Evolutionary conservation across 2,888 invertebrate genomes (phyloP).

Genomic region (Conops quadrifasciatus): DNA sequence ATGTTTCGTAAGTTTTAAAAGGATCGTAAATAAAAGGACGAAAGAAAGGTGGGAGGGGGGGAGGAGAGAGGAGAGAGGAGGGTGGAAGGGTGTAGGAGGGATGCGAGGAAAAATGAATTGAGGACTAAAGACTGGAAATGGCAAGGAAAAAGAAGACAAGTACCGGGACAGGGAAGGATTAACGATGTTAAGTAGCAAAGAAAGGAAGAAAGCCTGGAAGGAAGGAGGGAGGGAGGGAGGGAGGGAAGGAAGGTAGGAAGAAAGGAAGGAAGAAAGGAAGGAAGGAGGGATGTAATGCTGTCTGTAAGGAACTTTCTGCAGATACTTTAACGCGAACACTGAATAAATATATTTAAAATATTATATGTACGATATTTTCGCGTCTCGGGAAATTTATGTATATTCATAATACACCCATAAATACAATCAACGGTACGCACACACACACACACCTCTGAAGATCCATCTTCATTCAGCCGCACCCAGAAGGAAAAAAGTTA

Average conservation of each 20-base stretch:
- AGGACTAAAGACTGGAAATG: neutral
- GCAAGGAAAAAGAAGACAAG: neutral
- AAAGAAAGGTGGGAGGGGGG: no score
- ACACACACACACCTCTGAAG: no score
- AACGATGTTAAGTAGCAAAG: neutral
- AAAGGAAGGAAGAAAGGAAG: conserved; percentile 13
- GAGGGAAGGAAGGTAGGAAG: neutral
- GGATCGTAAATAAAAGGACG: no score
- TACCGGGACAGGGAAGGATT: neutral
- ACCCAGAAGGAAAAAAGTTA: no score
- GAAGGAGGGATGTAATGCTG: neutral
- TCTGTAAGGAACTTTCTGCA: no score
- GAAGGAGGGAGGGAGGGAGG: neutral
- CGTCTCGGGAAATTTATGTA: conserved; percentile 52
- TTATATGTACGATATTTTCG: conserved; percentile 37
- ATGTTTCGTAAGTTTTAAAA: no score
- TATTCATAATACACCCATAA: conserved; percentile 47
- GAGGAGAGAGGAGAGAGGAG: no score
- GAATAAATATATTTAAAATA: no score
- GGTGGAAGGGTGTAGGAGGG: no score
- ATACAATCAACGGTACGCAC: no score
- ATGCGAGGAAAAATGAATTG: neutral
- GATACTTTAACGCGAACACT: no score
- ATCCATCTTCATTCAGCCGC: no score
- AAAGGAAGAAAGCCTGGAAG: neutral